A percentile compares a stretch with the other conserved stretches of the same genome.
phyloP scores from a whole-genome alignment of 2,797 vertebrate species.

The Anableps anableps region DNA sequence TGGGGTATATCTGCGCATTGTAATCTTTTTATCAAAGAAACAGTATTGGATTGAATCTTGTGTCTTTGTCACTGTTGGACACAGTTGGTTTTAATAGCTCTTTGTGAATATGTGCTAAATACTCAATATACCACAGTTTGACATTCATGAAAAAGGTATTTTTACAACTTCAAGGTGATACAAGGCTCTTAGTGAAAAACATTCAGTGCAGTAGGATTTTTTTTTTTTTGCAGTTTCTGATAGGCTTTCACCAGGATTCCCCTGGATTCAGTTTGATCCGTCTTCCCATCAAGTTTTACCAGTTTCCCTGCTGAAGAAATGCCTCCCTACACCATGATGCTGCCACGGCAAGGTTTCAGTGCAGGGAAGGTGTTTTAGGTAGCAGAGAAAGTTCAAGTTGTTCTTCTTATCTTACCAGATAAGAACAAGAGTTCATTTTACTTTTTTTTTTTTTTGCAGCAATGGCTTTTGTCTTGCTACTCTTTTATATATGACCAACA shows the following conservation, averaged over 20 bases:
- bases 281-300: not conserved
- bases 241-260: not conserved
- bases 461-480: not conserved
- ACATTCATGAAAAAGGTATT: not conserved
- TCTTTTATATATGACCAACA: not conserved
- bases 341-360: no score
- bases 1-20: not conserved
- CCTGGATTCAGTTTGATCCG: not conserved
- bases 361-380: no score
- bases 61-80: not conserved
- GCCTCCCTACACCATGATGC: no score
- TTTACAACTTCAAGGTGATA: not conserved
- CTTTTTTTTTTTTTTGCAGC: no score
- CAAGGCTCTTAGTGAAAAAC: not conserved
- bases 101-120: not conserved
- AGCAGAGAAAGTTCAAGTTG: not conserved
- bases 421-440: no score
- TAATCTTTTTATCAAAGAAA: not conserved
- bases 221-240: not conserved
- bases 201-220: not conserved
- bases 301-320: not conserved
- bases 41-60: not conserved
- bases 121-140: not conserved
- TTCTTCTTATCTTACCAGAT: not conserved
- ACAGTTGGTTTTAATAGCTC: not conserved